Conservation (phyloP, 2,797 vertebrate genomes). For the Linurgus olivaceus region DNA sequence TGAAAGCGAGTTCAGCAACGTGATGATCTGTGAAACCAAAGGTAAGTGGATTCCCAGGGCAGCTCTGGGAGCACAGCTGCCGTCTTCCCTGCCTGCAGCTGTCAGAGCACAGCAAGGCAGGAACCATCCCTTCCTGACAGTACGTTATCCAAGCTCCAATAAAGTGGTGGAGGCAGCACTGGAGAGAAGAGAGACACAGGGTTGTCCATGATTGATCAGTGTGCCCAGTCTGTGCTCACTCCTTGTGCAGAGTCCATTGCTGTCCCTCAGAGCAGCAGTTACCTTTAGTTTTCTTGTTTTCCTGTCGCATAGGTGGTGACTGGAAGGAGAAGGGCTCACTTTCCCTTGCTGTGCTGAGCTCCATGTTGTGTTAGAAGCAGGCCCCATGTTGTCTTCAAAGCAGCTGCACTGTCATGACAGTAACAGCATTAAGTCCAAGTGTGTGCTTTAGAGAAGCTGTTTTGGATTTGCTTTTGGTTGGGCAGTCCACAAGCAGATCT, state of each 20-base stretch:
- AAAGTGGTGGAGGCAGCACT: not conserved
- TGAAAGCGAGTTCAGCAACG: conserved; percentile 95
- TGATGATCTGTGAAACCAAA: conserved; percentile 98
- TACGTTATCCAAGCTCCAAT: rapidly evolving
- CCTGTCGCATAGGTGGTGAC: not conserved
- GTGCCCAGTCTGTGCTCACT: rapidly evolving
- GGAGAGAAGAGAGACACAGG: not conserved
- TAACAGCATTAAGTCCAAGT: not conserved
- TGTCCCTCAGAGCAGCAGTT: not conserved
- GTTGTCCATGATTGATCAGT: not conserved
- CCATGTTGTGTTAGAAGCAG: not conserved
- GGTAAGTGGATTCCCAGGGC: conserved; percentile 65
- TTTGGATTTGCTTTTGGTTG: not conserved
- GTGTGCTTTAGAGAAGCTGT: not conserved
- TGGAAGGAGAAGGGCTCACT: not conserved
- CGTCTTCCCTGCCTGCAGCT: not conserved
- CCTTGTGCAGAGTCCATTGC: not conserved
- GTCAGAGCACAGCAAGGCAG: not conserved
- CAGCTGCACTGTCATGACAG: not conserved
- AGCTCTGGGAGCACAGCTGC: not conserved
- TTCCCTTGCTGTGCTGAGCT: not conserved
- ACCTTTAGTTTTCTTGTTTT: not conserved
- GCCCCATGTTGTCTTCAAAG: not conserved
- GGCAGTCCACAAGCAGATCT: not conserved
- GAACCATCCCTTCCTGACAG: not conserved